These are phyloP conservation scores for Tetrao urogallus DNA, from an alignment of 2,113 vertebrate genomes.

Conservation along the genomic window DNA sequence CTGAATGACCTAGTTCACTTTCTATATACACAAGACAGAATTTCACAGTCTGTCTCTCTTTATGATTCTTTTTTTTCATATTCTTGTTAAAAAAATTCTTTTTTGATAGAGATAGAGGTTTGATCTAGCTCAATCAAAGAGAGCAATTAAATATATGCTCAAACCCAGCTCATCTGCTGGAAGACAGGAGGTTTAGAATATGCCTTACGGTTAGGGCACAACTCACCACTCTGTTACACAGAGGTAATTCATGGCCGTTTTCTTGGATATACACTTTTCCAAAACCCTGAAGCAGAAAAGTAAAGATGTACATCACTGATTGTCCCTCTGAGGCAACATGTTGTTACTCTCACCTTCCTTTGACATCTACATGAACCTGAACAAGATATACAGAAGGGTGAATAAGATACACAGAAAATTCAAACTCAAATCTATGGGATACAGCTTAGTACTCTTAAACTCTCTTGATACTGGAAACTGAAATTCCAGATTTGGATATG, in stretches of 20 bases:
- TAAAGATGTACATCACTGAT: not conserved
- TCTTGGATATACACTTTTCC: not conserved
- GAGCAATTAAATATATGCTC: not conserved
- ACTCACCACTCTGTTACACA: not conserved
- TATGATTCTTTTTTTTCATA: conserved; percentile 20
- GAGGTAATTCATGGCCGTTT: not conserved
- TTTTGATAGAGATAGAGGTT: not conserved
- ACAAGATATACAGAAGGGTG: not conserved
- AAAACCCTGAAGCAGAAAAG: not conserved
- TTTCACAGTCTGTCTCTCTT: not conserved
- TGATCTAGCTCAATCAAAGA: conserved; percentile 29
- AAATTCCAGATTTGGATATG: not conserved
- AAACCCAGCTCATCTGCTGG: conserved; percentile 25
- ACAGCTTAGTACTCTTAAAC: not conserved
- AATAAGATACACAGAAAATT: not conserved
- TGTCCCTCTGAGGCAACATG: not conserved
- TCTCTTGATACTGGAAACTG: not conserved
- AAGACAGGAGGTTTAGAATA: not conserved
- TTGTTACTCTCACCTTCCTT: not conserved
- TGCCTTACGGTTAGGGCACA: not conserved
- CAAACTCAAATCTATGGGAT: not conserved
- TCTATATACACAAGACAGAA: not conserved
- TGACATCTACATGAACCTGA: not conserved
- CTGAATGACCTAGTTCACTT: conserved; percentile 37
- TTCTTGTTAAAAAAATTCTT: not conserved